Percentiles rank a stretch among this genome's conserved stretches.
Evolutionary conservation across 2,888 invertebrate genomes (phyloP).

Genomic region (Megaustenia siamemsis): DNA sequence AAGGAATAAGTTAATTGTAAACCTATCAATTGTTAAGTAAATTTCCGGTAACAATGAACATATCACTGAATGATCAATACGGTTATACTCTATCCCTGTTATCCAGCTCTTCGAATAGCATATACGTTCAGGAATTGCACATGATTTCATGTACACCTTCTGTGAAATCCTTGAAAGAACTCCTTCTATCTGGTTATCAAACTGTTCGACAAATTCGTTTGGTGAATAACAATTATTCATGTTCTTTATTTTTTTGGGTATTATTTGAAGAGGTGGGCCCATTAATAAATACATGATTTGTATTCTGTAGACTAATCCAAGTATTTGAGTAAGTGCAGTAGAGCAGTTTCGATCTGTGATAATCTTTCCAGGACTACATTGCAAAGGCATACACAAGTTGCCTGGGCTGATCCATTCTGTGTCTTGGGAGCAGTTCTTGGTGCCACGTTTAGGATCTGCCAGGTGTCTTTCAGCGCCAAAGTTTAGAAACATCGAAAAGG

Average conservation of each 20-base stretch:
- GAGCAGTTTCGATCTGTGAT: not conserved
- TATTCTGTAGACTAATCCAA: slow-evolving; percentile 21
- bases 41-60: no score
- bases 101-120: no score
- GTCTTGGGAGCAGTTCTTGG: not conserved
- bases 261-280: no score
- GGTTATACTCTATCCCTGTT: no score
- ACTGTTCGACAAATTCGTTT: no score
- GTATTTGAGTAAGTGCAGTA: slow-evolving; percentile 13
- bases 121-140: no score
- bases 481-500: slow-evolving; percentile 4
- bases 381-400: slow-evolving; percentile 17
- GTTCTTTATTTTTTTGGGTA: no score
- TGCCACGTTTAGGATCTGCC: not conserved
- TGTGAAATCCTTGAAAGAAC: not conserved
- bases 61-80: no score
- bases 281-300: not conserved
- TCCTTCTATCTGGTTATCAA: not conserved
- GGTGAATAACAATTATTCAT: no score
- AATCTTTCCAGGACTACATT: slow-evolving; percentile 26
- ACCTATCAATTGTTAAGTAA: no score
- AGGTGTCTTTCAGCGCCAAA: not conserved
- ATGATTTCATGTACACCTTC: no score
- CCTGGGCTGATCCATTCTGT: slow-evolving; percentile 8
- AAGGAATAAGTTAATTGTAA: not conserved